These are phyloP conservation scores for Macrosiphum euphorbiae DNA, from an alignment of 2,888 invertebrate species.

Conservation along the genomic window DNA sequence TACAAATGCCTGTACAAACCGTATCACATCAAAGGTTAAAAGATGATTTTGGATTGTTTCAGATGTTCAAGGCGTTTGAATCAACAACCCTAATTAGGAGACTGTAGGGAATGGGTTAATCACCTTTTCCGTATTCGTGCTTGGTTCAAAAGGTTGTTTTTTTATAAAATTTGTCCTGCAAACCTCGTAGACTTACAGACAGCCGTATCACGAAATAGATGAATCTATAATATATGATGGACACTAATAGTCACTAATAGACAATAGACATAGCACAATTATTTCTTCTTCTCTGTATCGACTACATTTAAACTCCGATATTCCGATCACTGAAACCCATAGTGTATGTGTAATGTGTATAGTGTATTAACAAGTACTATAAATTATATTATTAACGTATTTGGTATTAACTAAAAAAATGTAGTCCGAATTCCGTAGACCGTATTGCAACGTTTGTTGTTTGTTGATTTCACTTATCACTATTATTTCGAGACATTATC, in stretches of 20 bases:
- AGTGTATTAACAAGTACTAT: too few species aligned
- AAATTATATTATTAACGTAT: too few species aligned
- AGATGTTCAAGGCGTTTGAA: neutral
- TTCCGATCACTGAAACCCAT: neutral
- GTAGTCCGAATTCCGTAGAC: too few species aligned
- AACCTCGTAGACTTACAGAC: neutral
- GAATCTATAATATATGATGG: neutral
- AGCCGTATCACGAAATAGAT: neutral
- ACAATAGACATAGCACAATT: neutral
- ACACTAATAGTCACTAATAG: neutral
- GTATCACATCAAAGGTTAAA: neutral
- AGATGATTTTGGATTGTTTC: neutral
- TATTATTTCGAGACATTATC: too few species aligned
- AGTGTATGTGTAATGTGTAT: neutral
- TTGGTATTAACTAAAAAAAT: too few species aligned
- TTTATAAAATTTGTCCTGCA: neutral
- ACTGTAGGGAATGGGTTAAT: neutral
- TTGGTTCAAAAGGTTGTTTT: neutral
- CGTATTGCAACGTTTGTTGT: too few species aligned
- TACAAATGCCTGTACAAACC: neutral
- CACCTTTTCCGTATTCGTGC: neutral
- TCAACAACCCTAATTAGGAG: neutral
- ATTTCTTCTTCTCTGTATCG: neutral
- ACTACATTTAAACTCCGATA: neutral
- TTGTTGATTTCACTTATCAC: too few species aligned